These are phyloP conservation scores for Leucopsar rothschildi DNA, from an alignment of 2,113 vertebrate genomes.

Conservation along the genomic window DNA sequence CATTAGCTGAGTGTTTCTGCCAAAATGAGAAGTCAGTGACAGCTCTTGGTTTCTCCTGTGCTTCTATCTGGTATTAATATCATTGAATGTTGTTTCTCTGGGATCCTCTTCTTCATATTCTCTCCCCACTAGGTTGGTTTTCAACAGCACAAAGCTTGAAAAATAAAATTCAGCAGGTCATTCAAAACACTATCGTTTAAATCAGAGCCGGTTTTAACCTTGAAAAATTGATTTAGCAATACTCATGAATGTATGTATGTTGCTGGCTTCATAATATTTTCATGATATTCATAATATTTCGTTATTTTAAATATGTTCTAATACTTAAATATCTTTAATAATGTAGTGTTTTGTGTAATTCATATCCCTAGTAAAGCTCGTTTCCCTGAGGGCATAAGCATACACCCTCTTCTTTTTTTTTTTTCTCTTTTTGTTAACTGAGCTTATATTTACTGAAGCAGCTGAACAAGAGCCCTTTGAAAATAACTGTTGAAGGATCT, in stretches of 20 bases:
- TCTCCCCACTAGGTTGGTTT: neutral
- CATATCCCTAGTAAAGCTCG: neutral
- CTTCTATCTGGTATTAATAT: neutral
- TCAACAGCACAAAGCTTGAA: neutral
- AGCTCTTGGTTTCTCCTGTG: neutral
- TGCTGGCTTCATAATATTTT: neutral
- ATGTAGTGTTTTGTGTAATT: neutral
- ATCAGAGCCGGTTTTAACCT: neutral
- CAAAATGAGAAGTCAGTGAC: neutral
- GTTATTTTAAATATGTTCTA: neutral
- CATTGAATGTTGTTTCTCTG: neutral
- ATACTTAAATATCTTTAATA: neutral
- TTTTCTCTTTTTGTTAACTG: neutral
- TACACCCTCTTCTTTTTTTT: neutral
- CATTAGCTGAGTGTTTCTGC: constrained; percentile 48
- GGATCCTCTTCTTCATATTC: neutral
- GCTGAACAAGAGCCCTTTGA: neutral
- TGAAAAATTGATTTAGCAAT: neutral
- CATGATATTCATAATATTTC: too few relatives aligned
- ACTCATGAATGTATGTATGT: neutral
- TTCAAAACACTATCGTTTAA: neutral
- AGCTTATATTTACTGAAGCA: neutral
- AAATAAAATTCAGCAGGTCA: neutral
- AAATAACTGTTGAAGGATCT: neutral
- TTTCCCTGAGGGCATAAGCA: neutral